Evolutionary conservation across 2,113 vertebrate species (phyloP).

Genomic region (Crotophaga sulcirostris): DNA sequence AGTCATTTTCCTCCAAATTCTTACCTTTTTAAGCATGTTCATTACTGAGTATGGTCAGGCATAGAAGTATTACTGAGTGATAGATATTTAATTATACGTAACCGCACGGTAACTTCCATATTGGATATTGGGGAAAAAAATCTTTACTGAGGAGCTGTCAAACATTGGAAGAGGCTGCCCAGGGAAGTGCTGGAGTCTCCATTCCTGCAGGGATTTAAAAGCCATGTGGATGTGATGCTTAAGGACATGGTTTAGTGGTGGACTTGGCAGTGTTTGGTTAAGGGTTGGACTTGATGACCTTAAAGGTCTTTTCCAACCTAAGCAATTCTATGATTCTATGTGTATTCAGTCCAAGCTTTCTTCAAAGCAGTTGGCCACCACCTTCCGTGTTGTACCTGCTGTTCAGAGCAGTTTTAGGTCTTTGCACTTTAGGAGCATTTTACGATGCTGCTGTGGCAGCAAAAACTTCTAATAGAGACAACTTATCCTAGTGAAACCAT

Average conservation of each 20-base stretch:
- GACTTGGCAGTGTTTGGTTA: no score
- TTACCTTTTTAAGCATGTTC: neutral
- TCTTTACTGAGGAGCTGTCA: no score
- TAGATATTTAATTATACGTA: neutral
- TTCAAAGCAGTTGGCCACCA: neutral
- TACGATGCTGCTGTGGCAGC: neutral
- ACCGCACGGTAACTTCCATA: neutral
- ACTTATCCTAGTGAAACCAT: neutral
- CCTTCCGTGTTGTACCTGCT: neutral
- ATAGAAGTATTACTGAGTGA: neutral
- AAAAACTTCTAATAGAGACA: neutral
- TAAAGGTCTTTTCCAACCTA: no score
- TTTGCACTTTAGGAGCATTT: neutral
- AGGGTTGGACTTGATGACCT: no score
- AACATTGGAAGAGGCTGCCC: no score
- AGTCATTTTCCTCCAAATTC: neutral
- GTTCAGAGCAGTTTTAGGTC: neutral
- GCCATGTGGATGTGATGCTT: no score
- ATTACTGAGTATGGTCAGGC: neutral
- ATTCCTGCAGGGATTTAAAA: no score
- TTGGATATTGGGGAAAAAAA: no score
- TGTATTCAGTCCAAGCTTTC: neutral
- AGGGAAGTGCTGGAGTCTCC: no score
- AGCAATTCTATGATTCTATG: no score
- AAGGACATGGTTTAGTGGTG: no score